Evolutionary conservation across 2,797 vertebrate species (phyloP), one percentile per base, ranked within the genome.

Genomic region (Galagoides demidoff): DNA sequence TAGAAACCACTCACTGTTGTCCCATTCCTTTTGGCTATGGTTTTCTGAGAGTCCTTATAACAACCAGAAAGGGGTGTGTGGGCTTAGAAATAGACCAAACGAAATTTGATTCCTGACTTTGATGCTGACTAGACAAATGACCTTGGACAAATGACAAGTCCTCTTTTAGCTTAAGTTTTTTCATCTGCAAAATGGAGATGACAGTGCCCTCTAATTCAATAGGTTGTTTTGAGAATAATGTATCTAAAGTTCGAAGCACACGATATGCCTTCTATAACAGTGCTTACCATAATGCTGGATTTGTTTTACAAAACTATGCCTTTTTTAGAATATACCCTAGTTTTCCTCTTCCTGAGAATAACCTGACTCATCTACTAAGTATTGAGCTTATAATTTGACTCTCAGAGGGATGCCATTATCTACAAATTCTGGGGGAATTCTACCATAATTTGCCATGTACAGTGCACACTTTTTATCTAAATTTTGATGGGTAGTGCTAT

Each of bases 271-370:
- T 87, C 37, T 66, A 59, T 34, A 82, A 71, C 25, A 86, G 6
- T 45, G 14, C 52, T 79, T 93, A 71, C 66, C 77, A 31, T 84
- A 83, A 81, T 85, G 57, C 16, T 85, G 70, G 20, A 82, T 93
- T 96, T 94, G 22, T 39, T 90, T 79, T 84, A 61, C 45, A 85
- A 88, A 88, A 92, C 90, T 84, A 9, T 49, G 31, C 77, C n/a
- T 85, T 93, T 95, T 70, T 34, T 66, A 92, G 61, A 85, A 52
- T 79, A 74, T 23, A 68, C 9, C 3, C 29, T 88, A 78, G 12
- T 85, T 92, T 85, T 95, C 9, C 20, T 94, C n/a, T 95, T 85
- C 37, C 74, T 82, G 27, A 92, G 43, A 64, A 23, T 25, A 90
- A 45, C 10, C 19, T 86, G n/a, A 79, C 5, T 90, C 43, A 90